Evolutionary conservation across 2,888 invertebrate species (phyloP).

Genomic region (Pyrrhia umbra): DNA sequence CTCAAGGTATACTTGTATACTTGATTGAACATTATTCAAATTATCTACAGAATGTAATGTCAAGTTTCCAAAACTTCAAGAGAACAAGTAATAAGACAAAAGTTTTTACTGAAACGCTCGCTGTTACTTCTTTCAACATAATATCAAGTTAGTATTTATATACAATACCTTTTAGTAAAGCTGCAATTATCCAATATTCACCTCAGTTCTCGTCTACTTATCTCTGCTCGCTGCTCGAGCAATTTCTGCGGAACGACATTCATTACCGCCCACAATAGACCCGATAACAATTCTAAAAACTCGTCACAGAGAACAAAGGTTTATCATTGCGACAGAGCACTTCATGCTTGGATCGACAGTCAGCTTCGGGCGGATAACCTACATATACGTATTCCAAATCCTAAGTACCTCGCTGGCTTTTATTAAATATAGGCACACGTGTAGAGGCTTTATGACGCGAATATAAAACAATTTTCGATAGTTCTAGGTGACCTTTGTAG

Average conservation of each 20-base stretch:
- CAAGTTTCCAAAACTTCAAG: neutral
- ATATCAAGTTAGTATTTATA: neutral
- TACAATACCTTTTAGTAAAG: conserved; percentile 3
- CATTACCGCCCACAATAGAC: conserved; percentile 81
- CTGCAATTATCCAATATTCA: conserved; percentile 67
- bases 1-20: neutral
- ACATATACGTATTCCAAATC: conserved; percentile 29
- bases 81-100: neutral
- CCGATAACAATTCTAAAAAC: conserved; percentile 83
- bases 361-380: conserved; percentile 41
- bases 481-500: conserved; percentile 4
- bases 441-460: conserved; percentile 19
- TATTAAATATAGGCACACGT: conserved; percentile 31
- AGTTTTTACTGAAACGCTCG: conserved; percentile 3
- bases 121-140: neutral
- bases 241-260: conserved; percentile 76
- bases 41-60: too few relatives aligned
- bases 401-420: conserved; percentile 29
- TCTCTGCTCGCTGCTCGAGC: conserved; percentile 73
- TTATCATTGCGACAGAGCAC: conserved; percentile 68
- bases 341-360: conserved; percentile 62
- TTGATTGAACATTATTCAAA: neutral
- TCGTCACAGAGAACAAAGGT: conserved; percentile 75
- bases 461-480: neutral
- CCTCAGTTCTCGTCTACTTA: conserved; percentile 60